Conservation (phyloP, 1,140 invertebrate genomes). For the Brachionus angularis region DNA sequence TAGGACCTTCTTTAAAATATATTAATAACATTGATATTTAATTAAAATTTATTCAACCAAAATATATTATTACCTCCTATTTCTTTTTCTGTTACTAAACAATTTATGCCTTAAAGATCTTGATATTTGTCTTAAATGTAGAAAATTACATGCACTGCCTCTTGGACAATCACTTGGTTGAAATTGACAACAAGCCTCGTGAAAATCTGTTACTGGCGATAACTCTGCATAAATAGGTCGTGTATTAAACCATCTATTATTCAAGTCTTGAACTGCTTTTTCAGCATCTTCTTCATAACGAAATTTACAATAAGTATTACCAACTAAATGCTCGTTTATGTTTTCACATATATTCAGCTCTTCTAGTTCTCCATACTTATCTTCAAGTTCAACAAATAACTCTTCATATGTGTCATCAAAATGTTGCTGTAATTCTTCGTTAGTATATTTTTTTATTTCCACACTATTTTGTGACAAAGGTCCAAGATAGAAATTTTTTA, state of each 20-base stretch:
- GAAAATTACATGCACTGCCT: conserved; percentile 98
- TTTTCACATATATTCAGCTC: conserved; percentile 99
- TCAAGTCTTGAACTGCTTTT: conserved; percentile 87
- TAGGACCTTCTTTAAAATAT: too few species aligned
- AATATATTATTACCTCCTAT: too few species aligned
- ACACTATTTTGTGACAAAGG: conserved; percentile 78
- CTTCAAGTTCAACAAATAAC: conserved; percentile 94
- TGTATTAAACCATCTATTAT: conserved; percentile 97
- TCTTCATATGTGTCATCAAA: conserved; percentile 99
- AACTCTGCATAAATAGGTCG: conserved; percentile 95
- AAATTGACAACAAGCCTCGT: conserved; percentile 98
- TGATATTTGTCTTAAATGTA: conserved; percentile 98
- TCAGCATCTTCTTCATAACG: conserved; percentile 97
- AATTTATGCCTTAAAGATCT: conserved; percentile 70
- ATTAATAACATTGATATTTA: too few species aligned
- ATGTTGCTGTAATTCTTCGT: conserved; percentile 96
- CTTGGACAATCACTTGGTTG: conserved; percentile 97
- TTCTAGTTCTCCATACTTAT: conserved; percentile 98
- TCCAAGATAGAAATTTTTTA: conserved; percentile 96
- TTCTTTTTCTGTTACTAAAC: too few species aligned
- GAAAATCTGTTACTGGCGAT: conserved; percentile 95
- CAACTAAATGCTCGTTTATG: conserved; percentile 92
- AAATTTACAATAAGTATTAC: conserved; percentile 68
- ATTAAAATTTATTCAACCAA: too few species aligned
- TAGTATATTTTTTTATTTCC: conserved; percentile 60